A percentile compares a stretch with the other conserved stretches of the same genome.
Conservation (phyloP, 1,140 invertebrate species). For the Neodiprion lecontei region DNA sequence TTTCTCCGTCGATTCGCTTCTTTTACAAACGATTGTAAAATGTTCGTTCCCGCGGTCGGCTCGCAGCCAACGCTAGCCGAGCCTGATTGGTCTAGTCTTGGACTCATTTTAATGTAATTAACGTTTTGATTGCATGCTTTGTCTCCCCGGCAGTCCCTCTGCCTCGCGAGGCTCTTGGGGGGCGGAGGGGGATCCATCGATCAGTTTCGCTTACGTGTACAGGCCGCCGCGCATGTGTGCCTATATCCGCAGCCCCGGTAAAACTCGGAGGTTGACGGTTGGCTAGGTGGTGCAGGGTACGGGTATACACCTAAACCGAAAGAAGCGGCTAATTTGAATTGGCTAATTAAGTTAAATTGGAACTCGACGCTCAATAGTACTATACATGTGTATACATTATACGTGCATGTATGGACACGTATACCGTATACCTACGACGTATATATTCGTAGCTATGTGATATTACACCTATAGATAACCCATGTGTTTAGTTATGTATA, state of each 20-base stretch:
- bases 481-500: too few species aligned
- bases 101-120: conserved; percentile 64
- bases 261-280: not conserved
- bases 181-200: conserved; percentile 43
- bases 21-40: not conserved
- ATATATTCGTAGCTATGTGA: not conserved
- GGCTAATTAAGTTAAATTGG: conserved; percentile 48
- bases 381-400: too few species aligned
- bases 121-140: conserved; percentile 63
- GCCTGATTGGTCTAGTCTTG: conserved; percentile 56
- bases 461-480: too few species aligned
- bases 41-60: not conserved
- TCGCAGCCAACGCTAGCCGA: conserved; percentile 41
- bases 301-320: conserved; percentile 20
- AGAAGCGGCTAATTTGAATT: conserved; percentile 46
- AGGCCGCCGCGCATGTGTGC: not conserved
- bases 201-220: conserved; percentile 37
- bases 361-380: not conserved
- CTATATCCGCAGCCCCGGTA: not conserved
- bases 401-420: too few species aligned
- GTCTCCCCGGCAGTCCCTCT: conserved; percentile 50
- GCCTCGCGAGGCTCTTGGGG: conserved; percentile 21
- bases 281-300: not conserved
- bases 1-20: too few species aligned
- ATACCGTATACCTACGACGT: not conserved